Evolutionary conservation across 2,888 invertebrate species (phyloP).

Genomic region (Melanophora roralis): DNA sequence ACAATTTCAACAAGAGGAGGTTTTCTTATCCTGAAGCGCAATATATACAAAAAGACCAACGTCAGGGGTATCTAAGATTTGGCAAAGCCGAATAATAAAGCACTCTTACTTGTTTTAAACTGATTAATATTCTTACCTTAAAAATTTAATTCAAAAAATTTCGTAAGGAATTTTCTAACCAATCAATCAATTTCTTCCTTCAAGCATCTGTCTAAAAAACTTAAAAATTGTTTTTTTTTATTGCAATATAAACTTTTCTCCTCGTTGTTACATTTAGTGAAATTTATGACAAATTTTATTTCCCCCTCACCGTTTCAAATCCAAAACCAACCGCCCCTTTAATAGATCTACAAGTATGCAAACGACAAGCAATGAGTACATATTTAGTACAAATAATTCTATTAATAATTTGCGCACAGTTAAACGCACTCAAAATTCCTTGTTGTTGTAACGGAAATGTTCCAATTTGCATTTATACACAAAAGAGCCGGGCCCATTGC

Average conservation of each 20-base stretch:
- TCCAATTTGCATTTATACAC: constrained; percentile 35
- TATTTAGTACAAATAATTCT: constrained; percentile 23
- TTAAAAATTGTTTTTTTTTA: not conserved
- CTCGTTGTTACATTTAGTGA: not conserved
- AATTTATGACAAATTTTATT: constrained; percentile 39
- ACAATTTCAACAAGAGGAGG: too few relatives aligned
- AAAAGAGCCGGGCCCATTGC: constrained; percentile 12
- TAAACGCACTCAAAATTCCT: constrained; percentile 40
- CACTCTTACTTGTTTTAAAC: too few relatives aligned
- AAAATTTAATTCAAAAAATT: too few relatives aligned
- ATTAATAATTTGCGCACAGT: constrained; percentile 40
- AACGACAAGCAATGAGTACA: not conserved
- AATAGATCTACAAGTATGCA: not conserved
- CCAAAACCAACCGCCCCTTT: not conserved
- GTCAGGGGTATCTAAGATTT: too few relatives aligned
- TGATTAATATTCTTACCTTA: too few relatives aligned
- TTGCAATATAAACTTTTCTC: not conserved
- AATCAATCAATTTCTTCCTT: not conserved
- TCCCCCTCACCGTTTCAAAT: not conserved
- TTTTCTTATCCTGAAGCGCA: too few relatives aligned
- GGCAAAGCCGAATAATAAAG: too few relatives aligned
- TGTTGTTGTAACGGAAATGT: constrained; percentile 51
- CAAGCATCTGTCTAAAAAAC: not conserved
- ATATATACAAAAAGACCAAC: too few relatives aligned
- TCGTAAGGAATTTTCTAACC: not conserved